A percentile compares a stretch with the other conserved stretches of the same genome.
These are phyloP conservation scores for Poecilia picta DNA, from an alignment of 2,797 vertebrate species.

Conservation along the genomic window DNA sequence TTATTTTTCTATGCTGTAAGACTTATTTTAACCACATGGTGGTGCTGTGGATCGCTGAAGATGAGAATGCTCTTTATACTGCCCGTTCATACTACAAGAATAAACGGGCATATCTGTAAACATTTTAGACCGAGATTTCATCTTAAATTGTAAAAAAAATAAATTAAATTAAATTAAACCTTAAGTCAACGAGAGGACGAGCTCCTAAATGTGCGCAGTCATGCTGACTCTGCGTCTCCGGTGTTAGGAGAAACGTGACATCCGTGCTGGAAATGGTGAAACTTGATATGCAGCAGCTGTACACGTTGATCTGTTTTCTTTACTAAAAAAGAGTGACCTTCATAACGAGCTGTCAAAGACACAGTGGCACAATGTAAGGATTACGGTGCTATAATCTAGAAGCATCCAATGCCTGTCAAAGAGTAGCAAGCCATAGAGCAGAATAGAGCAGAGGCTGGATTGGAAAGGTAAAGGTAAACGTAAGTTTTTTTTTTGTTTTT, in stretches of 20 bases:
- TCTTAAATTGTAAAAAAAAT: background rate
- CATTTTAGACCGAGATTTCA: background rate
- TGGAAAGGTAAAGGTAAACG: too few species aligned
- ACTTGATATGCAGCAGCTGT: background rate
- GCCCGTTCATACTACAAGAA: background rate
- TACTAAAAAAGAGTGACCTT: background rate
- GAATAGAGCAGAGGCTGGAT: background rate
- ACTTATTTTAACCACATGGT: background rate
- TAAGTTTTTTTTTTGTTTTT: background rate
- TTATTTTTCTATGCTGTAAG: background rate
- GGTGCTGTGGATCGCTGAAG: background rate
- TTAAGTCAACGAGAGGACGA: too few species aligned
- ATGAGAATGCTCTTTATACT: background rate
- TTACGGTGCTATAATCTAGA: background rate
- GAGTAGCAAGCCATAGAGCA: background rate
- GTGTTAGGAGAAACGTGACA: background rate
- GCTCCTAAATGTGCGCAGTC: background rate
- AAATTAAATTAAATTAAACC: too few species aligned
- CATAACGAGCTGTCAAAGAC: background rate
- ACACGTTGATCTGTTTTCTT: background rate
- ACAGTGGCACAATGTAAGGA: constrained; percentile 10
- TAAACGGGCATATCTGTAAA: background rate
- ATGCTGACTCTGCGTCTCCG: background rate
- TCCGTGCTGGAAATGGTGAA: background rate
- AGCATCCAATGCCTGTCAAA: background rate